Percentiles rank a stretch among this genome's conserved stretches.
These are phyloP conservation scores for Ellobius talpinus DNA, from an alignment of 2,113 vertebrate genomes.

Conservation along the genomic window DNA sequence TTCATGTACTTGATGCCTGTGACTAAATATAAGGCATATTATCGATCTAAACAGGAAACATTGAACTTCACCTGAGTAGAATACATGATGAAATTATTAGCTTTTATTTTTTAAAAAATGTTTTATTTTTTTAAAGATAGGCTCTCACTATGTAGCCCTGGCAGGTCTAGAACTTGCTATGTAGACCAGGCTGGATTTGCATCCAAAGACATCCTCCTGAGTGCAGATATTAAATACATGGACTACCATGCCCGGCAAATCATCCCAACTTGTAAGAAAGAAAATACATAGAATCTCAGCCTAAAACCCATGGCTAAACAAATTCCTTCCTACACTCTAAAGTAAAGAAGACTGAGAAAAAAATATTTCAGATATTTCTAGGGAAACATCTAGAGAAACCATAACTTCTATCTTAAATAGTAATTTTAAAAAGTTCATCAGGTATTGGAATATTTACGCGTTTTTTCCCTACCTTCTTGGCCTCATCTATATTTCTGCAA, in stretches of 20 bases:
- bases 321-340: not conserved
- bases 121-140: not conserved
- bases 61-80: not conserved
- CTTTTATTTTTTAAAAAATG: constrained; percentile 22
- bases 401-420: not conserved
- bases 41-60: not conserved
- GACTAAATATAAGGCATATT: not conserved
- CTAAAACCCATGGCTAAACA: not conserved
- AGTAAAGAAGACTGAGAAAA: not conserved
- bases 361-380: not conserved
- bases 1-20: not conserved
- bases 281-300: not conserved
- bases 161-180: not conserved
- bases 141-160: not conserved
- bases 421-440: not conserved
- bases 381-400: not conserved
- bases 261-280: not conserved
- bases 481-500: not conserved
- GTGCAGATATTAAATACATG: not conserved
- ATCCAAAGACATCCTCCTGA: not conserved
- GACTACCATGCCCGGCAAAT: not conserved
- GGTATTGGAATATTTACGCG: not conserved
- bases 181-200: not conserved
- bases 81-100: not conserved
- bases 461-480: not conserved